Evolutionary conservation across 2,888 invertebrate species (phyloP), one percentile per base, ranked within the genome.

Genomic region (Deilephila elpenor): DNA sequence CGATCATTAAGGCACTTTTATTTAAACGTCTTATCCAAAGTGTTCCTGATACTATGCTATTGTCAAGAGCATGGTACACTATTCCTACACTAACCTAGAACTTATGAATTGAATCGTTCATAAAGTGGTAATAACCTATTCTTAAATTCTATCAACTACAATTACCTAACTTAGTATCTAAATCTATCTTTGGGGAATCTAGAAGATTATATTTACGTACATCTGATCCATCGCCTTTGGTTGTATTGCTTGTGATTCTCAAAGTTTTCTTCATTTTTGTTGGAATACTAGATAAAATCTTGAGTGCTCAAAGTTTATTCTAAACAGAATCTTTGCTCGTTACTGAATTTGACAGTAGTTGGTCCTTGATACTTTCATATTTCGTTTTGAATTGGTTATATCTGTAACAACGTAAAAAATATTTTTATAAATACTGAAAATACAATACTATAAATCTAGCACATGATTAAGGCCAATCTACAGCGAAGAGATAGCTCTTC

Each of bases 1-100:
- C 93, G 93, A 90, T 86, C 92, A 94, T 94, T 94, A 93, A 94
- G 94, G 92, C 91, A 84, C 82, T 87, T 80, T 79, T 74, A 73
- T 80, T 78, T 78, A 76, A 78, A 78, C 76, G 78, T 79, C 78
- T 79, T 81, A 82, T 81, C 74, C 78, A 74, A 61, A 71, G 76
- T 78, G 77, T 78, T 75, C 70, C 75, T 75, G 77, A 74, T 77
- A 56, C 56, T 79, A 59, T 73, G 70, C 73, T 72, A 71, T 73
- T 72, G 72, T 74, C 73, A 74, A n/a, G 67, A 37, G 25, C 44
- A 32, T 71, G 73, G 79, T 79, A 67, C 59, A 74, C 82, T 82
- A 74, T 59, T 44, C 75, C 79, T 74, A 73, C 8, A 8, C 61
- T 72, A 67, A 51, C n/a, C 70, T 71, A 62, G 20, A 71, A 37